Evolutionary conservation across 2,888 invertebrate species (phyloP).

Genomic region (Cotesia congregata): DNA sequence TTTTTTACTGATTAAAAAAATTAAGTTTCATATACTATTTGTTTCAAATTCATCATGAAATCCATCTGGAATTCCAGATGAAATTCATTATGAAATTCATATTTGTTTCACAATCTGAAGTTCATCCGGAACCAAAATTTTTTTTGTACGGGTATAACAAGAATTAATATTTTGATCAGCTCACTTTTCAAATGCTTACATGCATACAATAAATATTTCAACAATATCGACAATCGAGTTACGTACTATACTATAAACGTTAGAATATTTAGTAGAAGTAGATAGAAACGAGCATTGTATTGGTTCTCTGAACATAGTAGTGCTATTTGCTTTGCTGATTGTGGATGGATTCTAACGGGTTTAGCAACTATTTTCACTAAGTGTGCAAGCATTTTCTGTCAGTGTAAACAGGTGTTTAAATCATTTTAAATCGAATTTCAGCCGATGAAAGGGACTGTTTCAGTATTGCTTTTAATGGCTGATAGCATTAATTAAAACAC

Average conservation of each 20-base stretch:
- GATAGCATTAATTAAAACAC: neutral
- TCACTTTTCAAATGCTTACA: conserved; percentile 20
- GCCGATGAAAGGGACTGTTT: neutral
- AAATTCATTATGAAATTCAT: no score
- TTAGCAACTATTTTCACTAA: conserved; percentile 26
- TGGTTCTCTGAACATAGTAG: conserved; percentile 36
- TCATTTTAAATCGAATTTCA: conserved; percentile 16
- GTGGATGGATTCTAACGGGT: conserved; percentile 11
- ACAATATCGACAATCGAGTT: conserved; percentile 30
- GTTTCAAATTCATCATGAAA: no score
- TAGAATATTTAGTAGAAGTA: conserved; percentile 25
- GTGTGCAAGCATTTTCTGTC: conserved; percentile 19
- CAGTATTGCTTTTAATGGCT: neutral
- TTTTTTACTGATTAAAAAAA: no score
- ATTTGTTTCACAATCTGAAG: no score
- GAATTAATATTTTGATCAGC: conserved; percentile 18
- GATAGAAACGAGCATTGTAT: conserved; percentile 36
- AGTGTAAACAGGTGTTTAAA: conserved; percentile 14
- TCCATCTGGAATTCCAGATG: no score
- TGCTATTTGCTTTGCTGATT: conserved; percentile 41
- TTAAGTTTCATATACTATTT: no score
- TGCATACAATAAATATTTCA: conserved; percentile 27
- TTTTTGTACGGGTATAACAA: no score
- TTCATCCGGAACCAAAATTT: no score
- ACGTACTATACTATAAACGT: conserved; percentile 27